These are phyloP conservation scores for Pelobates cultripes DNA, from an alignment of 2,797 vertebrate species.

Conservation along the genomic window DNA sequence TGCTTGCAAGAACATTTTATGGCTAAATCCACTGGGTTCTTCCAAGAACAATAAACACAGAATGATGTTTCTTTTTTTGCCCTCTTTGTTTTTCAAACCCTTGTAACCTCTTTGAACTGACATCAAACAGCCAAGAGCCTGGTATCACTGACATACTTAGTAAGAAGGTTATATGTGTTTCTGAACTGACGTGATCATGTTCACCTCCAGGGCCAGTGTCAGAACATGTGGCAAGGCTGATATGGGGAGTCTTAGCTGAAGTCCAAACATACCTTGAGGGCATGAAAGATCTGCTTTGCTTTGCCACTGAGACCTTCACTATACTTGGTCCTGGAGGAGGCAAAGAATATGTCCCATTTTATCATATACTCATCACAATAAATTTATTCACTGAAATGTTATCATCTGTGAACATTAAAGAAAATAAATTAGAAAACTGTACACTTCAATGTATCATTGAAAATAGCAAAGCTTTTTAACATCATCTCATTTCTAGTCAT, in stretches of 20 bases:
- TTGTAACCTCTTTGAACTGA: constrained; percentile 45
- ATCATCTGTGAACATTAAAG: background rate
- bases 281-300: constrained; percentile 60
- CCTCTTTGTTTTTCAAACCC: constrained; percentile 34
- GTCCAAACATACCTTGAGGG: constrained; percentile 53
- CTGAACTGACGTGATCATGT: constrained; percentile 45
- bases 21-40: background rate
- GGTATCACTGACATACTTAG: constrained; percentile 56
- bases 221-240: constrained; percentile 50
- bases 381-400: constrained; percentile 5
- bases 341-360: constrained; percentile 24
- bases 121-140: constrained; percentile 57
- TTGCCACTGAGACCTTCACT: constrained; percentile 51
- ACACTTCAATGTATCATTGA: background rate
- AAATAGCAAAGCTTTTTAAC: background rate
- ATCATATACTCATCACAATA: background rate
- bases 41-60: constrained; percentile 20
- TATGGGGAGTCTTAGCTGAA: constrained; percentile 48
- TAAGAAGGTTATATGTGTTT: constrained; percentile 51
- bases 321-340: constrained; percentile 35
- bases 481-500: background rate
- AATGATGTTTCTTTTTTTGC: constrained; percentile 24
- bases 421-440: background rate
- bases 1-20: background rate
- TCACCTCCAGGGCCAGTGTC: constrained; percentile 56